phyloP scores from a whole-genome alignment of 2,797 vertebrate genomes.

The Leuciscus waleckii region DNA sequence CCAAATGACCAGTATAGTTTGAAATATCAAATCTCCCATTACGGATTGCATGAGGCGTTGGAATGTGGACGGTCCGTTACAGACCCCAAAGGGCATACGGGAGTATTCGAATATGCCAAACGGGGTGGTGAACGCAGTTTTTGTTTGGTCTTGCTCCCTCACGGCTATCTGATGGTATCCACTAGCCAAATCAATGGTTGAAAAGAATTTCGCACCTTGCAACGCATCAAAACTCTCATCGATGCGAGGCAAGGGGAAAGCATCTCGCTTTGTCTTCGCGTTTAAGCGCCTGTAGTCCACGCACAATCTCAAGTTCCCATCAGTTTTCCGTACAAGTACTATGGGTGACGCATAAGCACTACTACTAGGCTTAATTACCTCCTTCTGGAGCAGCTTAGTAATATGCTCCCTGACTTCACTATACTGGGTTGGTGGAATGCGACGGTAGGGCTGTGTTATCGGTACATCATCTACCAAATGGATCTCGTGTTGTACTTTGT shows the following conservation, averaged over 20 bases:
- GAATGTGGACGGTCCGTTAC: not conserved
- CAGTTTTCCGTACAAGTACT: not conserved
- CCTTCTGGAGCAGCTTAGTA: not conserved
- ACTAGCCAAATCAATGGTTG: not conserved
- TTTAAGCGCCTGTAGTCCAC: not conserved
- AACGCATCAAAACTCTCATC: not conserved
- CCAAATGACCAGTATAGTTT: not conserved
- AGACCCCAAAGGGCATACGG: not conserved
- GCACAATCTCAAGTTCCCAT: not conserved
- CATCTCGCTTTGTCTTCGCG: not conserved
- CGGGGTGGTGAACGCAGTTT: not conserved
- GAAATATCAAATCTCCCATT: not conserved
- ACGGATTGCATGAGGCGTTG: not conserved
- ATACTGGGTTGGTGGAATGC: constrained; percentile 1
- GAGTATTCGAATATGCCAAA: no score
- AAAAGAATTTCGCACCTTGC: not conserved
- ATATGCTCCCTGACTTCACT: constrained; percentile 27
- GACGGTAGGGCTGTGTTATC: not conserved
- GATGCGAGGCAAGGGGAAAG: not conserved
- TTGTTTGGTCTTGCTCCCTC: not conserved
- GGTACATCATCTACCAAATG: constrained; percentile 15
- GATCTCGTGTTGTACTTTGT: not conserved
- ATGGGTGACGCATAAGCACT: not conserved
- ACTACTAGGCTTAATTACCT: not conserved
- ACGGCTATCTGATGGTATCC: not conserved